These are phyloP conservation scores for Microplitis demolitor DNA, from an alignment of 1,140 invertebrate species.

Conservation along the genomic window DNA sequence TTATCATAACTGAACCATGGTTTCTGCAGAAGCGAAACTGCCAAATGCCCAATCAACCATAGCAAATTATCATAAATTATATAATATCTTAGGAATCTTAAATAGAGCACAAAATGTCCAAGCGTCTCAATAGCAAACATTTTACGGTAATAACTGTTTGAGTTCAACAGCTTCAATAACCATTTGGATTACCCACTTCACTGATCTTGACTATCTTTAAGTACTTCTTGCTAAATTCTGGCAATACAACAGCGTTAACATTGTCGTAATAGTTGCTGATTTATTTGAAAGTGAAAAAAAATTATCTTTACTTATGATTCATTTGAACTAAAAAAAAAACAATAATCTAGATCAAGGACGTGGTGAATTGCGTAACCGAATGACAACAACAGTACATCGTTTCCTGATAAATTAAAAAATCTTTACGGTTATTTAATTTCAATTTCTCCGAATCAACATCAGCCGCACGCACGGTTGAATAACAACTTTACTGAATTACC, in stretches of 20 bases:
- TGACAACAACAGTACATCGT: conserved; percentile 1
- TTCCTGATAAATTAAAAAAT: conserved; percentile 29
- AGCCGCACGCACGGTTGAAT: conserved; percentile 2
- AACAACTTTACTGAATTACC: neutral
- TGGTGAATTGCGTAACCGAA: neutral
- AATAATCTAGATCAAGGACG: neutral
- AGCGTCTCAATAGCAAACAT: neutral
- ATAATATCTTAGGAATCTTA: conserved; percentile 12
- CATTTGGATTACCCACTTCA: conserved; percentile 3
- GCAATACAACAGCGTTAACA: conserved; percentile 13
- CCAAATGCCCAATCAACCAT: no score
- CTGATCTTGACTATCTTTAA: neutral
- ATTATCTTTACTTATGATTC: conserved; percentile 22
- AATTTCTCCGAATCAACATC: conserved; percentile 14
- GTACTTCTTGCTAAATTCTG: conserved; percentile 18
- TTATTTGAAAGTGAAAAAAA: neutral
- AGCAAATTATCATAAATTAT: neutral
- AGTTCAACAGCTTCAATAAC: neutral
- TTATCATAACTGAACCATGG: no score
- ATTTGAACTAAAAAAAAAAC: neutral
- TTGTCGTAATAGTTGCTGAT: neutral
- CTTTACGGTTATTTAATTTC: conserved; percentile 15
- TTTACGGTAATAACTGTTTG: conserved; percentile 1
- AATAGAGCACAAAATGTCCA: neutral
- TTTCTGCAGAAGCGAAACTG: no score